A percentile compares a stretch with the other conserved stretches of the same genome.
phyloP scores from a whole-genome alignment of 2,113 vertebrate genomes.

The Cephalopterus ornatus region DNA sequence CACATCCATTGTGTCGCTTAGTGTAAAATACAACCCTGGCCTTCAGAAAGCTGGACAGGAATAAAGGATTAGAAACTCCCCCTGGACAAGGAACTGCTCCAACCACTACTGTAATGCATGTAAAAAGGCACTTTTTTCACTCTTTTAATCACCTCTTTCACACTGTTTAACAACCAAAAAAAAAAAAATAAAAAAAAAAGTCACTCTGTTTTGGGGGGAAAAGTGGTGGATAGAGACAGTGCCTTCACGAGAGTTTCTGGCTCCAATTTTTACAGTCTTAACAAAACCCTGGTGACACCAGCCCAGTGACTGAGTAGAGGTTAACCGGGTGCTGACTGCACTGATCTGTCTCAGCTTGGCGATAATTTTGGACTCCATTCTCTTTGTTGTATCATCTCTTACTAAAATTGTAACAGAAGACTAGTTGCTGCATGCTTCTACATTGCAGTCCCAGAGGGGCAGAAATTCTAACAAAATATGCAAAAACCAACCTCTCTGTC shows the following conservation, averaged over 20 bases:
- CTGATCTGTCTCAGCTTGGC: neutral
- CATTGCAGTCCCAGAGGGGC: neutral
- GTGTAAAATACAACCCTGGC: neutral
- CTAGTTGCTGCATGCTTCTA: neutral
- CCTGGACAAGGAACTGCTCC: neutral
- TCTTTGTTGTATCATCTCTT: neutral
- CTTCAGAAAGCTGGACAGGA: neutral
- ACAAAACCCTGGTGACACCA: neutral
- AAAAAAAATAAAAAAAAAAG: neutral
- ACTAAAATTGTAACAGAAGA: neutral
- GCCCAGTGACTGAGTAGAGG: neutral
- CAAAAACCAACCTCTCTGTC: neutral
- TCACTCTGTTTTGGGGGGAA: rapidly evolving
- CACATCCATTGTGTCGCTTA: too few species aligned
- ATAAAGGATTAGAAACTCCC: neutral
- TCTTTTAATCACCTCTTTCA: neutral
- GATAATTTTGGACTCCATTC: neutral
- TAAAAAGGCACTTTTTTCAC: neutral
- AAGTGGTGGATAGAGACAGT: neutral
- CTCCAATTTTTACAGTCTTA: neutral
- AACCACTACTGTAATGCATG: neutral
- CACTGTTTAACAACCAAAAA: neutral
- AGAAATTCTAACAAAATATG: neutral
- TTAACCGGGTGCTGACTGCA: neutral
- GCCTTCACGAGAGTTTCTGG: neutral